Percentiles rank a stretch among this genome's conserved stretches.
phyloP scores from a whole-genome alignment of 2,888 invertebrate genomes.

The Trissonchulus sp. region DNA sequence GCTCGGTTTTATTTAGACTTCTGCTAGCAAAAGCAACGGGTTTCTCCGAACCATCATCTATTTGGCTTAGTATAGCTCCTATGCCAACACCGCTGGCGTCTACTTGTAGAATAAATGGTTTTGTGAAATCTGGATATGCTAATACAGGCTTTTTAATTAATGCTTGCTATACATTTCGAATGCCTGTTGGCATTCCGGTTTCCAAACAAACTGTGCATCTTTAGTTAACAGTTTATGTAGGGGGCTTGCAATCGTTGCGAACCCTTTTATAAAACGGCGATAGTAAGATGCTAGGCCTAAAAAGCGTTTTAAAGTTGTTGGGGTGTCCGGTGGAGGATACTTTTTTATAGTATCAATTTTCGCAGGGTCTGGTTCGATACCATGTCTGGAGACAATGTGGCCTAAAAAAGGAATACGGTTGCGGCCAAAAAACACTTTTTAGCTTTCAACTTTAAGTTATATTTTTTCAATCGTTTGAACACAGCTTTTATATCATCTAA shows the following conservation, averaged over 20 bases:
- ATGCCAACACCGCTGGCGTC: neutral
- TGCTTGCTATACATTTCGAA: neutral
- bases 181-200: neutral
- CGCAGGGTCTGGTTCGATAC: neutral
- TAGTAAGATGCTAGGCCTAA: neutral
- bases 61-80: neutral
- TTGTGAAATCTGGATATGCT: constrained; percentile 15
- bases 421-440: neutral
- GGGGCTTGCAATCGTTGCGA: neutral
- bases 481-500: neutral
- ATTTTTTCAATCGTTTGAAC: neutral
- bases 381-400: neutral
- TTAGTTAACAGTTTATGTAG: neutral
- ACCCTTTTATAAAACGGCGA: neutral
- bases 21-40: neutral
- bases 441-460: neutral
- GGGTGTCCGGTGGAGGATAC: neutral
- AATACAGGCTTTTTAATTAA: neutral
- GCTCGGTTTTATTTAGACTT: neutral
- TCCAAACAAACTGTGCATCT: neutral
- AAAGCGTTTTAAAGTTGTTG: neutral
- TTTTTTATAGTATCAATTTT: neutral
- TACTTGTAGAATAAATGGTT: constrained; percentile 9
- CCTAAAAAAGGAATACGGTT: neutral
- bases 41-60: neutral